A percentile compares a stretch with the other conserved stretches of the same genome.
These are phyloP conservation scores for Macaria notata DNA, from an alignment of 2,888 invertebrate species.

Conservation along the genomic window DNA sequence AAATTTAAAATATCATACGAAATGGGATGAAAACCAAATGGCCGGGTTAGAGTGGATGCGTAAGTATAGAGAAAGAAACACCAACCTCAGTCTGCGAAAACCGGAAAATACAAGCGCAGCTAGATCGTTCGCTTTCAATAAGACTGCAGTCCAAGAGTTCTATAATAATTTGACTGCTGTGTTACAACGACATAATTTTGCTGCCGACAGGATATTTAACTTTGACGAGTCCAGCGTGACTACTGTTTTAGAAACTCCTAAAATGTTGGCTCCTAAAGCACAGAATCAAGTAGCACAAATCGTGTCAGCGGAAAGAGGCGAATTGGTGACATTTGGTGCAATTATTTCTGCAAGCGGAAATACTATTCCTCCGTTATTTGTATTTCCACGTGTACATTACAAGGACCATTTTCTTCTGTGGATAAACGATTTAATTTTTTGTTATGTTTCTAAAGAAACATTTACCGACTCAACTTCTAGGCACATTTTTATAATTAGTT, in stretches of 20 bases:
- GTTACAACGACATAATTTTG: slow-evolving; percentile 10
- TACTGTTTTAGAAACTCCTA: slow-evolving; percentile 29
- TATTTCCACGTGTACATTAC: slow-evolving; percentile 37
- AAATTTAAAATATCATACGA: slow-evolving; percentile 11
- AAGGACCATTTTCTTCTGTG: slow-evolving; percentile 18
- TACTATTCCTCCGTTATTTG: slow-evolving; percentile 46
- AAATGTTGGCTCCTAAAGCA: slow-evolving; percentile 25
- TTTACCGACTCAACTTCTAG: too few species aligned
- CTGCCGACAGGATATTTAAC: slow-evolving; percentile 29
- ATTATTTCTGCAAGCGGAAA: slow-evolving; percentile 44
- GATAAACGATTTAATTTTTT: too few species aligned
- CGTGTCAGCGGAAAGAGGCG: slow-evolving; percentile 49
- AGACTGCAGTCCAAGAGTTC: slow-evolving; percentile 16
- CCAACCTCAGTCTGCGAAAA: slow-evolving; percentile 35
- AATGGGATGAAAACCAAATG: slow-evolving; percentile 20
- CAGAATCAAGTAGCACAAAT: slow-evolving; percentile 44
- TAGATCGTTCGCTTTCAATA: slow-evolving; percentile 40
- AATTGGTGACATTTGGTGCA: slow-evolving; percentile 49
- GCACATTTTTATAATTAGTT: too few species aligned
- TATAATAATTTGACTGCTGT: too few species aligned
- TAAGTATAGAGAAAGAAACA: slow-evolving; percentile 13
- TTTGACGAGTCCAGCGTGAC: slow-evolving; percentile 30
- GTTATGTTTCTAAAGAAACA: too few species aligned
- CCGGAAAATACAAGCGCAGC: slow-evolving; percentile 43
- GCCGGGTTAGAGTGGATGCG: slow-evolving; percentile 24